phyloP scores from a whole-genome alignment of 2,113 vertebrate genomes.

The Trematocara nigrifrons region DNA sequence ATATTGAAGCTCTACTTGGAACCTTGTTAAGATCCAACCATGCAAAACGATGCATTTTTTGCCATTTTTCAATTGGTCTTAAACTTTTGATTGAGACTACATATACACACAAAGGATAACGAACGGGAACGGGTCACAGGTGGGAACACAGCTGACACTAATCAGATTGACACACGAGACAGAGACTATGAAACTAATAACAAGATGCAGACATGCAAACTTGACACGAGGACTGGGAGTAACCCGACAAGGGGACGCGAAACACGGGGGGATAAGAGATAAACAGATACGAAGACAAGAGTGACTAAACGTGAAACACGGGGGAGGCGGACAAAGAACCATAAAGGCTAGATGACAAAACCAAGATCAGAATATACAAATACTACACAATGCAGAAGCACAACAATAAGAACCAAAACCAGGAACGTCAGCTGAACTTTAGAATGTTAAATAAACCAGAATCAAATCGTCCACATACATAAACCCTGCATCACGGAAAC shows the following conservation, averaged over 20 bases:
- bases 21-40: neutral
- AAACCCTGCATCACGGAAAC: neutral
- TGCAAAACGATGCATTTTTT: neutral
- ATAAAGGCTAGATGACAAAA: neutral
- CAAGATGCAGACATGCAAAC: neutral
- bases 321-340: neutral
- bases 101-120: neutral
- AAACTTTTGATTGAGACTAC: neutral
- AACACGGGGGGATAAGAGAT: neutral
- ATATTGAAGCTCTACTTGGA: neutral
- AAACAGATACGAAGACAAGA: neutral
- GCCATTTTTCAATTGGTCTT: neutral
- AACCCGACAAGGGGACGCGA: neutral
- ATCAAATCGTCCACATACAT: accelerated
- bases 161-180: neutral
- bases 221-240: neutral
- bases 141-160: neutral
- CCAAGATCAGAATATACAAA: neutral
- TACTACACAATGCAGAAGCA: neutral
- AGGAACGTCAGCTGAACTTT: neutral
- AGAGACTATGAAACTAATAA: neutral
- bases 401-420: neutral
- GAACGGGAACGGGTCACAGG: neutral
- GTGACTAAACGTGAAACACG: neutral
- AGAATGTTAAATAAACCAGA: neutral